Percentiles rank a stretch among this genome's conserved stretches.
These are phyloP conservation scores for Coendou prehensilis DNA, from an alignment of 2,797 vertebrate genomes.

Conservation along the genomic window DNA sequence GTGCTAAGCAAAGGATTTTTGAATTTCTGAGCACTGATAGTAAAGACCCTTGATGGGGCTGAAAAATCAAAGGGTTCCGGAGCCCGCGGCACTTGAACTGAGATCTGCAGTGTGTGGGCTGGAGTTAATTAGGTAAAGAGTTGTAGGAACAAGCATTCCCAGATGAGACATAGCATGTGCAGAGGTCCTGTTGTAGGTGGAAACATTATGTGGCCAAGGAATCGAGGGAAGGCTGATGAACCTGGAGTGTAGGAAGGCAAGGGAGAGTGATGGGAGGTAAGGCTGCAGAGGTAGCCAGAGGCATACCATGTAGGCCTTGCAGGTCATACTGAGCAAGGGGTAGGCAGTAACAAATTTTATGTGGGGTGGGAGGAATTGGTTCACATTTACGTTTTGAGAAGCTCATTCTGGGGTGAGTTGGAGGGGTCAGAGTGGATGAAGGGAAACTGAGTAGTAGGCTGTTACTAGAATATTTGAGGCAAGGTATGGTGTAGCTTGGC, in stretches of 20 bases:
- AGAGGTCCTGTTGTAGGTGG: not conserved
- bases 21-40: constrained; percentile 20
- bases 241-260: not conserved
- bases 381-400: constrained; percentile 42
- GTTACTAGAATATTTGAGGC: constrained; percentile 42
- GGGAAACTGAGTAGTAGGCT: not conserved
- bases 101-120: not conserved
- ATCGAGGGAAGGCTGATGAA: not conserved
- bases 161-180: not conserved
- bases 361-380: not conserved
- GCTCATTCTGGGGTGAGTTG: constrained; percentile 11
- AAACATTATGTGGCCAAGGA: not conserved
- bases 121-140: constrained; percentile 47
- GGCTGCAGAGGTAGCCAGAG: not conserved
- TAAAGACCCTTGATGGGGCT: not conserved
- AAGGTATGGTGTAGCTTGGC: not conserved
- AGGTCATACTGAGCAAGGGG: not conserved
- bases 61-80: constrained; percentile 37
- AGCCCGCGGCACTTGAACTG: constrained; percentile 11
- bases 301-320: not conserved
- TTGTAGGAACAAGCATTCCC: not conserved
- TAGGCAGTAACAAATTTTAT: not conserved
- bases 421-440: constrained; percentile 3
- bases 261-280: not conserved
- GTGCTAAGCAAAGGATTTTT: not conserved